These are phyloP conservation scores for Charaxes varanes DNA, from an alignment of 1,140 invertebrate species.

Conservation along the genomic window DNA sequence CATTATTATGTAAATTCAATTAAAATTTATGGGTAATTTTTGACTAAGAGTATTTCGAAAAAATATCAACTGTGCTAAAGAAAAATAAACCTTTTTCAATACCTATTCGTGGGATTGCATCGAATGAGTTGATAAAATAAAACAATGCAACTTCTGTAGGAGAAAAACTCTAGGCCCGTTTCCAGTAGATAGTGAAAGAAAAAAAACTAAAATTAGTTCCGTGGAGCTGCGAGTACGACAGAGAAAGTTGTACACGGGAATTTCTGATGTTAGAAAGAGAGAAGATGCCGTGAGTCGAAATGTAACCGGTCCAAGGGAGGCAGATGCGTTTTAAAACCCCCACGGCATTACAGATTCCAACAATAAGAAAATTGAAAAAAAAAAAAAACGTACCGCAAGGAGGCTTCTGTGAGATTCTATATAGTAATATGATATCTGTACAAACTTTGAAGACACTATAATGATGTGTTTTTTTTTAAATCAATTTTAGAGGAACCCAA, in stretches of 20 bases:
- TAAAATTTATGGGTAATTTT: conserved; percentile 4
- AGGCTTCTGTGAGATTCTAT: conserved; percentile 7
- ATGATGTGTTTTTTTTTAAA: no score
- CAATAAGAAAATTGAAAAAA: conserved; percentile 62
- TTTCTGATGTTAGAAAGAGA: conserved; percentile 49
- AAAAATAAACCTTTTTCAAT: no score
- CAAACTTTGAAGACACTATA: background rate
- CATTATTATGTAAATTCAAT: no score
- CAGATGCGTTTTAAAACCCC: conserved; percentile 63
- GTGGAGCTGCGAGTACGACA: conserved; percentile 43
- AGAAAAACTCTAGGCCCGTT: conserved; percentile 19
- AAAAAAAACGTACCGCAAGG: conserved; percentile 25
- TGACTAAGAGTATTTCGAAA: no score
- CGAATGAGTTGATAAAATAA: conserved; percentile 10
- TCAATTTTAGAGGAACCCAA: no score
- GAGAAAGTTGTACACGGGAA: conserved; percentile 26
- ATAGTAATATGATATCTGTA: background rate
- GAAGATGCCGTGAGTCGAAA: conserved; percentile 60
- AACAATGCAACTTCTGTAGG: conserved; percentile 10
- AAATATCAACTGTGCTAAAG: conserved; percentile 2
- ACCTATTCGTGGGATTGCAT: conserved; percentile 8
- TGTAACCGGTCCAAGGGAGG: conserved; percentile 65
- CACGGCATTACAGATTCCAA: conserved; percentile 58
- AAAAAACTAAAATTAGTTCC: conserved; percentile 76
- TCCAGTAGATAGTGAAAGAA: conserved; percentile 52